These are phyloP conservation scores for Varecia variegata DNA, from an alignment of 2,797 vertebrate genomes.

Conservation along the genomic window DNA sequence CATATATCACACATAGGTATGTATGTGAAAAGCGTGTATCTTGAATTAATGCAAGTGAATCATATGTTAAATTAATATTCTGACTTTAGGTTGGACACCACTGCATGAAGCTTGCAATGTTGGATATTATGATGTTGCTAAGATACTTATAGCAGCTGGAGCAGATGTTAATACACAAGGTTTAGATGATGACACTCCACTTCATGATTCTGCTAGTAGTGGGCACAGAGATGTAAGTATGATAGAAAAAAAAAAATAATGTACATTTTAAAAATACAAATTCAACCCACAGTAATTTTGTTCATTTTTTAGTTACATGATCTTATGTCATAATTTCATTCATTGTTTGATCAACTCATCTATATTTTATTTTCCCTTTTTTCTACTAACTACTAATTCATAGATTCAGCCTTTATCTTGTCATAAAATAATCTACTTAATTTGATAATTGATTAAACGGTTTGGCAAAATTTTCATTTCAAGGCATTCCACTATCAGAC, in stretches of 20 bases:
- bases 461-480: slow-evolving; percentile 24
- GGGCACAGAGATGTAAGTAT: slow-evolving; percentile 96
- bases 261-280: neutral
- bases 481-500: neutral
- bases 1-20: neutral
- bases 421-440: neutral
- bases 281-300: neutral
- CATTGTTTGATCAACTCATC: neutral
- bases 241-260: neutral
- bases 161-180: slow-evolving; percentile 99
- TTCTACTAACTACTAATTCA: neutral
- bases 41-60: neutral
- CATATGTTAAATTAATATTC: slow-evolving; percentile 53
- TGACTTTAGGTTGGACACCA: slow-evolving; percentile 94
- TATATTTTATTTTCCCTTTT: slow-evolving; percentile 28
- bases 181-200: slow-evolving; percentile 97
- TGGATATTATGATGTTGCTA: slow-evolving; percentile 98
- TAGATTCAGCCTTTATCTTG: slow-evolving; percentile 17
- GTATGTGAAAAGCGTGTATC: slow-evolving; percentile 12
- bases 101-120: slow-evolving; percentile 99
- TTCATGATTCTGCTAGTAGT: slow-evolving; percentile 98
- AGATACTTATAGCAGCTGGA: slow-evolving; percentile 96
- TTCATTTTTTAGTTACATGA: neutral
- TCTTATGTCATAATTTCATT: neutral
- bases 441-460: neutral